These are phyloP conservation scores for Aurelia sp. DNA, from an alignment of 30 jellyfish, hydroid and myxozoan genomes.

Conservation along the genomic window DNA sequence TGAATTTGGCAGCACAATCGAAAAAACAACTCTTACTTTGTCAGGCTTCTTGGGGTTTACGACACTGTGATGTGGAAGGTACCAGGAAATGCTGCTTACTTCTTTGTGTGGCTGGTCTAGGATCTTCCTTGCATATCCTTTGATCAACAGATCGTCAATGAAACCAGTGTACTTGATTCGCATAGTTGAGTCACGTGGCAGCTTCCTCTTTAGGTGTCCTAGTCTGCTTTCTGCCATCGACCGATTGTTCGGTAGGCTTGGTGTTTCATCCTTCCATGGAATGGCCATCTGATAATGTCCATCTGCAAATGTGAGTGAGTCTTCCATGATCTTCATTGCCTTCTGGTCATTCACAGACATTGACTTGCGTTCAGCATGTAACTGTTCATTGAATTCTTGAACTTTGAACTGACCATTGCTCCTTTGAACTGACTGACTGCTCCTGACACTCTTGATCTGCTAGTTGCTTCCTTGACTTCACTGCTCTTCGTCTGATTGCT, in stretches of 20 bases:
- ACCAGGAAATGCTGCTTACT: slow-evolving; percentile 23
- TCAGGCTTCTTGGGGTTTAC: slow-evolving; percentile 49
- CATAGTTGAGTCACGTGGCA: slow-evolving; percentile 11
- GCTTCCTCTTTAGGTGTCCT: slow-evolving; percentile 21
- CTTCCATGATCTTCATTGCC: slow-evolving; percentile 42
- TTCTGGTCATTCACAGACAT: slow-evolving; percentile 40
- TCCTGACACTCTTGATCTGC: background rate
- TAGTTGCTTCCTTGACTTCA: slow-evolving; percentile 9
- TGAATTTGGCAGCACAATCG: background rate
- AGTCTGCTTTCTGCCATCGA: slow-evolving; percentile 23
- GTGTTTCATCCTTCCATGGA: slow-evolving; percentile 17
- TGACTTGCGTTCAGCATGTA: slow-evolving; percentile 3
- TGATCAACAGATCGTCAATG: slow-evolving; percentile 12
- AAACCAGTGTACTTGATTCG: slow-evolving; percentile 14
- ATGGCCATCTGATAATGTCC: slow-evolving; percentile 2
- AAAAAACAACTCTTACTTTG: too few species aligned
- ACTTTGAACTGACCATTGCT: background rate
- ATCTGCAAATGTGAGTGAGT: slow-evolving; percentile 17
- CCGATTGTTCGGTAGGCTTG: slow-evolving; percentile 47
- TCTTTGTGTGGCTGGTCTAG: slow-evolving; percentile 1
- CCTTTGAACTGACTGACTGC: slow-evolving; percentile 2
- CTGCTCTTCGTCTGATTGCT: background rate
- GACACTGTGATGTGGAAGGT: slow-evolving; percentile 60
- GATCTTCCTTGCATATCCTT: slow-evolving; percentile 38
- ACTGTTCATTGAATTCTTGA: slow-evolving; percentile 14